Base-by-base conservation (phyloP, 2,113 vertebrate species). In the Agapornis roseicollis region DNA sequence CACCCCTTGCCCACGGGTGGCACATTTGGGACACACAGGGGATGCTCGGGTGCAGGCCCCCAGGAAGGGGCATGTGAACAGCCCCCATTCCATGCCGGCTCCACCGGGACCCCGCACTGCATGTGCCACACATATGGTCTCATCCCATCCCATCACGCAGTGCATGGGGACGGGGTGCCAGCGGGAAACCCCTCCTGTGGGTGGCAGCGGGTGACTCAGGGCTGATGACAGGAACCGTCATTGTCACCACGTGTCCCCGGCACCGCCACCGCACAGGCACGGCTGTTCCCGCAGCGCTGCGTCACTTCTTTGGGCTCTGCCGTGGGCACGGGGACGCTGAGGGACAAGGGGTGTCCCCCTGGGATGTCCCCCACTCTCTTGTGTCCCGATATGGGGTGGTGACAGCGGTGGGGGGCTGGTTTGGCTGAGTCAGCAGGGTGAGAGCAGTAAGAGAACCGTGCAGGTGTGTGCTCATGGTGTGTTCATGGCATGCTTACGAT, bases 401-500 rank as follows among this genome's bases (percentile, higher is more conserved):
- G 33, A 25, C 29, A 8, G 39, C 1, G 3, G 31, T 37, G 17
- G 22, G 20, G 29, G 14, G 11, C n/a, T 1, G 9, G 20, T 58
- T n/a, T 18, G 61, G 61, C 42, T 41, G 42, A 70, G 23, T 29
- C 7, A 6, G 8, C 11, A 6, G 35, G 17, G 7, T 1, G 22
- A 17, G 50, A 33, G 50, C 11, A 5, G 18, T 2, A 10, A 10
- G 37, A 44, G 47, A 53, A 8, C 29, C 9, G 12, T 13, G n/a
- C n/a, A 13, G 73, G 33, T n/a, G 55, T 9, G 73, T 16, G 72
- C 42, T 23, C 9, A 4, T 4, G 13, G 39, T 7, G 4, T 15
- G 82, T 11, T 14, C 28, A 1, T 17, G 41, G 28, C 11, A 1
- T 14, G 58, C 3, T 29, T 4, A 2, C 5, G 27, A 9, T 6